Evolutionary conservation across 92 coral and sea anemone genomes (phyloP), one percentile per base, ranked within the genome.

Genomic region (Zoanthus gigantus): DNA sequence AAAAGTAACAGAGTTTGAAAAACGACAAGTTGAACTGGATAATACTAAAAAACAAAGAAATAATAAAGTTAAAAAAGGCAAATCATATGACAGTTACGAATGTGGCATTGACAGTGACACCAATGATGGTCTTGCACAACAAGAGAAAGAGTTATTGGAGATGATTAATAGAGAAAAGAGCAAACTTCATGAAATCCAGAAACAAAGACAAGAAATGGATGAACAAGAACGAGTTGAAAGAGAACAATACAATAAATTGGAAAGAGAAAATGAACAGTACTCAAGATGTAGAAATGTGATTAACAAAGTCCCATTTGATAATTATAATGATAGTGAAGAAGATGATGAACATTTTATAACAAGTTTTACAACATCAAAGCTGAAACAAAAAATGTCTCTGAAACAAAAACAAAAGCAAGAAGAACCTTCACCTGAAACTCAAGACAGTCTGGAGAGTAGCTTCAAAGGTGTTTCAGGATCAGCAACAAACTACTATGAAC

Each of bases 1-100:
- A 10, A 91, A 95, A 71, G 74, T 90, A 75, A 91, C 94, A 80
- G 98, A 95, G 57, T 95, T 95, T 63, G 94, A 95, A 83, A 95
- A 89, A 67, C 93, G 96, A 96, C 98, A 93, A 88, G 81, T 95
- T 86, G 92, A 91, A 7, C 98, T 91, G 37, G 91, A 93, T 53
- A 58, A 75, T 71, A 93, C 89, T 76, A 82, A 92, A 46, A 52
- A 86, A 67, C 88, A 95, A 79, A 85, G 96, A 76, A 73, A 93
- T 57, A 88, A 89, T 72, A 91, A 86, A 72, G 82, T 87, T 87
- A 89, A 77, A 52, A 76, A 17, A 31, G 75, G 66, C 29, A 45
- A 7, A 12, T 9, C 32, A 16, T 81, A 73, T 5, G 61, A 81
- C 14, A 81, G 66, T 6, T 53, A 1, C 66, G 56, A 90, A 54